These are phyloP conservation scores for Mus caroli DNA, from an alignment of 2,797 vertebrate species.

Conservation along the genomic window DNA sequence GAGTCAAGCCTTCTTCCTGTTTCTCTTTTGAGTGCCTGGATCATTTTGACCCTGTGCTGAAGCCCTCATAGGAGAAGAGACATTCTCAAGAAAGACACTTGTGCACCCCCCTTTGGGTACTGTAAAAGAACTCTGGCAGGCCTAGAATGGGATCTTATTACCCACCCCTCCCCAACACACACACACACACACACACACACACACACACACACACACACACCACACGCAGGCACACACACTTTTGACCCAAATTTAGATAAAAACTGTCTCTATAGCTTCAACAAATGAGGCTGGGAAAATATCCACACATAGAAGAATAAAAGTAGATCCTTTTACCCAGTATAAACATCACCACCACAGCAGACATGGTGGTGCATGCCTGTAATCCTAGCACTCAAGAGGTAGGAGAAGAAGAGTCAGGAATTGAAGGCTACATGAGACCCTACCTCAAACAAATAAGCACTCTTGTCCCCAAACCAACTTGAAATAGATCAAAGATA, in stretches of 20 bases:
- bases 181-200: background rate
- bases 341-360: background rate
- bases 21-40: slow-evolving; percentile 33
- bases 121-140: background rate
- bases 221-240: background rate
- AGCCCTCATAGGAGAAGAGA: background rate
- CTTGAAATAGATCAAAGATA: background rate
- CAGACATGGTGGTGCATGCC: background rate
- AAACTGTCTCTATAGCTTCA: background rate
- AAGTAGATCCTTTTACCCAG: background rate
- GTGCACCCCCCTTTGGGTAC: too few species aligned
- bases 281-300: background rate
- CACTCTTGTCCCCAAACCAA: background rate
- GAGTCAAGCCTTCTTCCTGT: background rate
- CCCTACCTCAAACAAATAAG: background rate
- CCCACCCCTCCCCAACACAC: background rate
- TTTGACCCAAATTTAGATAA: background rate
- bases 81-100: background rate
- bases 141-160: background rate
- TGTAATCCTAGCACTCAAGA: background rate
- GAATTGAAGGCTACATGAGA: background rate
- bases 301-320: background rate
- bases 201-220: background rate
- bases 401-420: background rate
- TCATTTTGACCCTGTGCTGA: background rate